Base-by-base conservation (phyloP, 1,140 invertebrate species). In the Zophobas morio region DNA sequence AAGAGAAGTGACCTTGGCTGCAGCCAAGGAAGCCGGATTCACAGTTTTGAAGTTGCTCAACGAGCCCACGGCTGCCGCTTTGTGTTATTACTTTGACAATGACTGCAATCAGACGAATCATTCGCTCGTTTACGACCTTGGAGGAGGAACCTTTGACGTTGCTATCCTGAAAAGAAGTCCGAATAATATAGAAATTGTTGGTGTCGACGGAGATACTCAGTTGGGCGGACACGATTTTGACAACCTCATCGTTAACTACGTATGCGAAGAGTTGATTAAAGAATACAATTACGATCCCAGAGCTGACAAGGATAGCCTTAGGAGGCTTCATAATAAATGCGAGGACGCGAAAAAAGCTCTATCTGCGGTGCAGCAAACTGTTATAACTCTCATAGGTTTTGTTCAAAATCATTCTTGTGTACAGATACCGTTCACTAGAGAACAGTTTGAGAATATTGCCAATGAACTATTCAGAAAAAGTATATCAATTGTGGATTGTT, bases 291-390 rank as follows among this genome's bases (percentile, higher is more conserved):
- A 39, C 42, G 79, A 91, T 90, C 76, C 92, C 93, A 81, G n/a
- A 51, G 2, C 6, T 5, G 49, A 51, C 2, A 4, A 20, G 20
- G 93, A 94, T 92, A 94, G 94, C 1, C 91, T 95, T 89, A 93
- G 95, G 84, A 87, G 94, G 79, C 84, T 94, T 51, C 91, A 93
- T 80, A 93, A 95, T 87, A 93, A 94, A 47, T 91, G 93, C 3
- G 93, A 95, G 84, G 95, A 95, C 84, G 94, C 94, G 1, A 95
- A 95, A 85, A 92, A 91, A 83, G 93, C 94, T 84, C 84, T 94
- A 8, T 94, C 92, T 0, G 92, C 92, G 2, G 89, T 35, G 2
- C 35, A 70, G 5, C 35, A 70, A 39, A 39, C 63, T 70, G 40
- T 4, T 1, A 42, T 70, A 5, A 35, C 35, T 20, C 42, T 70